Conservation (phyloP, 2,113 vertebrate genomes). For the Tamias sibiricus region DNA sequence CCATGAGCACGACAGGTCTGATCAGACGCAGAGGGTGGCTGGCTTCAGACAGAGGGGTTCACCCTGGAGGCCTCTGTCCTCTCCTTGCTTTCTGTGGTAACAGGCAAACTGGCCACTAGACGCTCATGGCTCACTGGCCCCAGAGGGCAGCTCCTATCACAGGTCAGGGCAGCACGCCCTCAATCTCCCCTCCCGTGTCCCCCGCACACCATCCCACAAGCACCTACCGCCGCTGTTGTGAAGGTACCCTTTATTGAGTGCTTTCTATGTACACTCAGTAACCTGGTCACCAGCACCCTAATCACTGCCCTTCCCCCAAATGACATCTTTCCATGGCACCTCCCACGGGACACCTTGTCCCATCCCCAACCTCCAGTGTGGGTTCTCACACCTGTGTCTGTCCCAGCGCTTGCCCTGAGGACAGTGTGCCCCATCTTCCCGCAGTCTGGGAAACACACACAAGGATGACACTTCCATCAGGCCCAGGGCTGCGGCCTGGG, state of each 20-base stretch:
- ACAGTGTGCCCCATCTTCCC: neutral
- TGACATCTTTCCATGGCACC: neutral
- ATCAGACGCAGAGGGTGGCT: neutral
- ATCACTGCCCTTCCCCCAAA: too few species aligned
- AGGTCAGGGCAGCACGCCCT: too few species aligned
- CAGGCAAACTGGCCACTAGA: neutral
- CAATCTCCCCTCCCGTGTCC: too few species aligned
- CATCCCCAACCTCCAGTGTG: neutral
- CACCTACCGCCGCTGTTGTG: too few species aligned
- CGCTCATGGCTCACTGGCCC: neutral
- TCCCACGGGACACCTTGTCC: neutral
- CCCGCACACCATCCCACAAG: too few species aligned
- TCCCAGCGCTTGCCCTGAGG: neutral
- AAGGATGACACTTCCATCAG: neutral
- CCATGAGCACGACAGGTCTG: constrained; percentile 56
- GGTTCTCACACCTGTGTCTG: neutral
- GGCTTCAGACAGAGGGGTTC: neutral
- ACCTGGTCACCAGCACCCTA: neutral
- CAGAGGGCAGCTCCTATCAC: neutral
- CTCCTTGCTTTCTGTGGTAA: neutral
- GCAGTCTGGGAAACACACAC: neutral
- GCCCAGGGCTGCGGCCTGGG: neutral
- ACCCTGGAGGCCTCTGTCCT: neutral
- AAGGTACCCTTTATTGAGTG: too few species aligned
- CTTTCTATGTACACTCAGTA: too few species aligned